Evolutionary conservation across 2,113 vertebrate genomes (phyloP).

Genomic region (Malurus elegans): DNA sequence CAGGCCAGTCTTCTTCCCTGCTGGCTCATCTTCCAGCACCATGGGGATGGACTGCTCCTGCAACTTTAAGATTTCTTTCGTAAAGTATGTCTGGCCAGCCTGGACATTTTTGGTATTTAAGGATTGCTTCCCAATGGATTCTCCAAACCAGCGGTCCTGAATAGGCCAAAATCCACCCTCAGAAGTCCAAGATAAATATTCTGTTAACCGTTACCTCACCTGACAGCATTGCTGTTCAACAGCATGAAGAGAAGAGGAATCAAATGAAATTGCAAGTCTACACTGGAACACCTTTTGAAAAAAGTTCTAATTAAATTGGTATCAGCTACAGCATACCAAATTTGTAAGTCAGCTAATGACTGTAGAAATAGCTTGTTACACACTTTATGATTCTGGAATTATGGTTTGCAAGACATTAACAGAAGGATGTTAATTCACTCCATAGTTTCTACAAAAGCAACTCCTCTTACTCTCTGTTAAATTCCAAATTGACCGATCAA

Average conservation of each 20-base stretch:
- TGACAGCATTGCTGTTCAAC: neutral
- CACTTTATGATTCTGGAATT: neutral
- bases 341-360: neutral
- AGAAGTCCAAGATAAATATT: neutral
- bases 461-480: neutral
- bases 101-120: neutral
- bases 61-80: neutral
- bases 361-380: neutral
- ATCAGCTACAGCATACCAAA: neutral
- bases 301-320: neutral
- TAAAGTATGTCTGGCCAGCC: neutral
- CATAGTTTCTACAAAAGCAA: neutral
- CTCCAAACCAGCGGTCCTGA: neutral
- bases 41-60: neutral
- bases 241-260: neutral
- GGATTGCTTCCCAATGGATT: neutral
- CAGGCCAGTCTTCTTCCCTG: neutral
- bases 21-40: neutral
- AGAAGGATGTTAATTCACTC: neutral
- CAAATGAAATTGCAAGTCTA: neutral
- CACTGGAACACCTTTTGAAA: neutral
- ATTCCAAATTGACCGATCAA: neutral
- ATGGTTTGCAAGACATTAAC: neutral
- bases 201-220: neutral
- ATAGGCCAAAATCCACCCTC: neutral